Base-by-base conservation (phyloP, 1,140 invertebrate species). In the Bactericera cockerelli region DNA sequence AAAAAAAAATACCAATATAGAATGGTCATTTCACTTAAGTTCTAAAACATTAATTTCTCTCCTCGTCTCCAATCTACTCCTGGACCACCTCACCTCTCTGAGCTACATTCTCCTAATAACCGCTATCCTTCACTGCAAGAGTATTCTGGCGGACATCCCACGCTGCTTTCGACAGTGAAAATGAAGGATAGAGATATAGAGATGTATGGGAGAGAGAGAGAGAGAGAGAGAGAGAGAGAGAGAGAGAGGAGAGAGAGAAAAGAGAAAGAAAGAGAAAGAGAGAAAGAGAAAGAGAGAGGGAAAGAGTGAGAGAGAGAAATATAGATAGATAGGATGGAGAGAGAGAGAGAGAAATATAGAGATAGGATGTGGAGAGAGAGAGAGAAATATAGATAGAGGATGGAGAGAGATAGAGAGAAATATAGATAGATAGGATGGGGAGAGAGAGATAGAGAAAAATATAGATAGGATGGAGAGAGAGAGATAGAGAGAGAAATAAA, bases 171-270 rank as follows among this genome's bases (percentile, higher is more conserved):
- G n/a, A n/a, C n/a, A n/a, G n/a, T n/a, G n/a, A n/a, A n/a, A n/a
- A n/a, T n/a, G n/a, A n/a, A n/a, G n/a, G n/a, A n/a, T n/a, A n/a
- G n/a, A n/a, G n/a, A n/a, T n/a, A 54, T 11, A 54, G 49, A n/a
- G 49, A 6, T 4, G 59, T 11, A 4, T 59, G 56, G 24, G 61
- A 59, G 31, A 26, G n/a, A 26, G 31, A 1, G 28, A 42, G 38
- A 25, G 8, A 10, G 14, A 56, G 63, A 55, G 59, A 59, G 63
- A 49, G 56, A 28, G 14, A 22, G 42, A 59, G 62, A 33, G 58
- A 58, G 59, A 13, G 28, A 31, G 13, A 31, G 28, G 13, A 13
- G 13, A 31, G 28, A 31, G 13, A 31, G 13, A 31, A 33, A 24
- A 55, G 55, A 55, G 33, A 55, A 25, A 8, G 39, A 19, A 54